phyloP scores from a whole-genome alignment of 2,113 vertebrate species.

The Zingel zingel region DNA sequence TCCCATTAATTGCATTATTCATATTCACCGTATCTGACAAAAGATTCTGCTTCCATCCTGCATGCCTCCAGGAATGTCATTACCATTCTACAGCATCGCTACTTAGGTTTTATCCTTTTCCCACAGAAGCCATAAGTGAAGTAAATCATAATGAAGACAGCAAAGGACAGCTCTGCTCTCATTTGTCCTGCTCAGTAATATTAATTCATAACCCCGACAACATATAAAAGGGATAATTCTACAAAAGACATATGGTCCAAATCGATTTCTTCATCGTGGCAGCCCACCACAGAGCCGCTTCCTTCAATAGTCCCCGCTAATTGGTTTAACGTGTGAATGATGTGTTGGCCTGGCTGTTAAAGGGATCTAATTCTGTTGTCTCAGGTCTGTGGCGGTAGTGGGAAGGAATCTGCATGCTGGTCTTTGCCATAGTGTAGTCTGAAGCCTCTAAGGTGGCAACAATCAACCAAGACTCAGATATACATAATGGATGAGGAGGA shows the following conservation, averaged over 20 bases:
- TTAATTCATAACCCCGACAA: constrained; percentile 66
- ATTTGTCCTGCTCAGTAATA: constrained; percentile 71
- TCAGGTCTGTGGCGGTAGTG: constrained; percentile 29
- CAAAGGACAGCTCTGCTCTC: constrained; percentile 72
- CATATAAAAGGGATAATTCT: constrained; percentile 75
- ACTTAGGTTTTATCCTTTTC: constrained; percentile 58
- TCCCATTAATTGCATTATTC: constrained; percentile 75
- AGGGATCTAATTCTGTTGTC: constrained; percentile 47
- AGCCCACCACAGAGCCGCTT: constrained; percentile 54
- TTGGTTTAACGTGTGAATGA: constrained; percentile 75
- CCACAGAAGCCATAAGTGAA: constrained; percentile 60
- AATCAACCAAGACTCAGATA: constrained; percentile 67
- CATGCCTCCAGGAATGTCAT: constrained; percentile 64
- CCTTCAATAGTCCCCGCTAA: constrained; percentile 67
- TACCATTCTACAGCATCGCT: constrained; percentile 58
- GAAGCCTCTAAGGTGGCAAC: constrained; percentile 58
- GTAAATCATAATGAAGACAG: constrained; percentile 76
- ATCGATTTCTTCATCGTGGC: constrained; percentile 65
- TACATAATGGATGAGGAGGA: constrained; percentile 75
- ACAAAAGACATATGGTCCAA: constrained; percentile 75
- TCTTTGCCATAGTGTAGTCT: constrained; percentile 43
- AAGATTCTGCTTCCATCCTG: constrained; percentile 52
- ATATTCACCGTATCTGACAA: constrained; percentile 68
- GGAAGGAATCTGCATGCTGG: constrained; percentile 42
- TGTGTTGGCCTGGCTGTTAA: constrained; percentile 56